phyloP scores from a whole-genome alignment of 2,113 vertebrate species.

The Bucco capensis region DNA sequence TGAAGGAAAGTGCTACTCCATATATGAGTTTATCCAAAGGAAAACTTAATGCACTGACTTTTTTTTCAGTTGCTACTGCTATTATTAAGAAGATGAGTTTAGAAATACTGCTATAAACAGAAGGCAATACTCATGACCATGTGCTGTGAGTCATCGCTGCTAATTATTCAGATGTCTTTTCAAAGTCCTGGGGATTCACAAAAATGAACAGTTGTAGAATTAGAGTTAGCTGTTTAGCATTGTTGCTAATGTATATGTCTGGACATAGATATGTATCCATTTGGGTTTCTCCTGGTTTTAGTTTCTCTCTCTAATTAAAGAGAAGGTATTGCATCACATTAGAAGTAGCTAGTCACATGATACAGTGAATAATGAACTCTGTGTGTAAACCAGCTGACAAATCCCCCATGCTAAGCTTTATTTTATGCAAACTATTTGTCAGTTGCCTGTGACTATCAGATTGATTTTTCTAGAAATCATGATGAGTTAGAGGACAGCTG shows the following conservation, averaged over 20 bases:
- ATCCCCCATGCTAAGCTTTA: background rate
- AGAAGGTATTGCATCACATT: background rate
- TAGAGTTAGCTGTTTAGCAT: background rate
- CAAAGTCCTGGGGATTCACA: background rate
- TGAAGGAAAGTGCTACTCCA: background rate
- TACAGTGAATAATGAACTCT: constrained; percentile 2
- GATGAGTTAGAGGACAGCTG: background rate
- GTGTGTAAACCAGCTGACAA: background rate
- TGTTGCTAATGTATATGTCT: background rate
- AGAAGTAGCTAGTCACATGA: background rate
- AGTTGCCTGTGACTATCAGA: constrained; percentile 18
- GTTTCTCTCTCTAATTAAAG: background rate
- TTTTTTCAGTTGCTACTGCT: background rate
- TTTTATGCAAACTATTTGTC: constrained; percentile 50
- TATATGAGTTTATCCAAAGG: background rate
- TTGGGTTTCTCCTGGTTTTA: background rate
- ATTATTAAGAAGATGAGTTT: constrained; percentile 7
- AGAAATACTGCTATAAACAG: constrained; percentile 52
- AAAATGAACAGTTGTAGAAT: background rate
- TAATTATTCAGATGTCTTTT: constrained; percentile 43
- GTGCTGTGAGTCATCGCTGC: constrained; percentile 33
- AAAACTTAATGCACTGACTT: background rate
- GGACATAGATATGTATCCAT: background rate
- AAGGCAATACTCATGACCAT: background rate
- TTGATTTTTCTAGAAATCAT: background rate